These are phyloP conservation scores for Aldabrachelys gigantea DNA, from an alignment of 2,113 vertebrate species.

Conservation along the genomic window DNA sequence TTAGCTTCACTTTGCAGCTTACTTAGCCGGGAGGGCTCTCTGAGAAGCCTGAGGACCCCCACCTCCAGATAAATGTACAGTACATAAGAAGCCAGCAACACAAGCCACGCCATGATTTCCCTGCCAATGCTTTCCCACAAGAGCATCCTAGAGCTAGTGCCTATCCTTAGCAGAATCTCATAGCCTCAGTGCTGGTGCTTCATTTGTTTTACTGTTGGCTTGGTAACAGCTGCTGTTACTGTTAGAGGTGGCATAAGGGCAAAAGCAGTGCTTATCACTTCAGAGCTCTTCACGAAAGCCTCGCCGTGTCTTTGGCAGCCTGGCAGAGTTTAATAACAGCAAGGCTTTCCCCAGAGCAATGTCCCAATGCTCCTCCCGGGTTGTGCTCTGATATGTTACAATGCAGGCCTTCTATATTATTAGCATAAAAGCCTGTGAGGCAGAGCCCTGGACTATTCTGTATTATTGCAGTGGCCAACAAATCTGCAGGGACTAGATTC, in stretches of 20 bases:
- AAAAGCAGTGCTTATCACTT: slow-evolving; percentile 55
- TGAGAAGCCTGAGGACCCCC: background rate
- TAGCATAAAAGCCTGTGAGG: background rate
- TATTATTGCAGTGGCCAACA: background rate
- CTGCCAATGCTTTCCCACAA: background rate
- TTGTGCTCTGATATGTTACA: background rate
- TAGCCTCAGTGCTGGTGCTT: background rate
- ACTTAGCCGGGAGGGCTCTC: background rate
- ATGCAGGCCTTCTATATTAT: background rate
- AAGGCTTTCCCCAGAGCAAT: background rate
- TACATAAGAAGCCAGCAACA: background rate
- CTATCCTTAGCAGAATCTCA: slow-evolving; percentile 26
- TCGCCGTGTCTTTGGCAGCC: background rate
- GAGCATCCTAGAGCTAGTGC: background rate
- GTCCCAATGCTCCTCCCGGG: accelerated
- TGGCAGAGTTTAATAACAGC: slow-evolving; percentile 44
- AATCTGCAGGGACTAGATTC: background rate
- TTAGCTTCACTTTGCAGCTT: background rate
- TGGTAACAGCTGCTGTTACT: slow-evolving; percentile 67
- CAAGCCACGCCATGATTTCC: background rate
- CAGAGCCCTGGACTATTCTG: background rate
- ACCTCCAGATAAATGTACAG: background rate
- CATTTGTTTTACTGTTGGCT: slow-evolving; percentile 57
- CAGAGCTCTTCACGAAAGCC: slow-evolving; percentile 47
- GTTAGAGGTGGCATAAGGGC: slow-evolving; percentile 57